These are phyloP conservation scores for Chaetophractus vellerosus DNA, from an alignment of 2,797 vertebrate species.

Conservation along the genomic window DNA sequence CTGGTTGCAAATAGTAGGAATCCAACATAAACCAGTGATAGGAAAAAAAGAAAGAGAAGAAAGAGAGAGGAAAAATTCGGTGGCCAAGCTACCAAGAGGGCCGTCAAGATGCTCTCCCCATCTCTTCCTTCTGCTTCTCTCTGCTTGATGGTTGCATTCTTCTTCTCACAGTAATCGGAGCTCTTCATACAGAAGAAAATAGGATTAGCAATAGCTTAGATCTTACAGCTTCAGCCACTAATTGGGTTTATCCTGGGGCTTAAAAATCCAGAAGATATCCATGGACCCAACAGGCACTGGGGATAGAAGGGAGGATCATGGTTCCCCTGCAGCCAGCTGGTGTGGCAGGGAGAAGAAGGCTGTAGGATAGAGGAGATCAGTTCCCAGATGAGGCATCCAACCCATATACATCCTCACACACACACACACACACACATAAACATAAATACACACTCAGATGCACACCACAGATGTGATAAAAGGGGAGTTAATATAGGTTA, in stretches of 20 bases:
- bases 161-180: not conserved
- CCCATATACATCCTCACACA: too few species aligned
- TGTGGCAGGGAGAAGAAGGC: too few species aligned
- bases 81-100: too few species aligned
- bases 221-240: not conserved
- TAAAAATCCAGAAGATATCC: too few species aligned
- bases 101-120: not conserved
- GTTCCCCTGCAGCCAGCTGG: too few species aligned
- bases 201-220: accelerated
- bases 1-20: too few species aligned
- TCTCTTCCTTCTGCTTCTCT: not conserved
- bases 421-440: too few species aligned
- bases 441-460: too few species aligned
- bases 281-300: too few species aligned
- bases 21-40: not conserved
- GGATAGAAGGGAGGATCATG: too few species aligned
- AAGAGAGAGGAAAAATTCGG: not conserved
- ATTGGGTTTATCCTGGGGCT: not conserved
- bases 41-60: not conserved
- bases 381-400: too few species aligned
- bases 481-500: not conserved
- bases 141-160: not conserved
- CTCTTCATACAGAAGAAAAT: not conserved
- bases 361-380: too few species aligned
- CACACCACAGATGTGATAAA: accelerated